Percentiles rank a stretch among this genome's conserved stretches.
phyloP scores from a whole-genome alignment of 1,140 invertebrate species.

The Hermetia illucens region DNA sequence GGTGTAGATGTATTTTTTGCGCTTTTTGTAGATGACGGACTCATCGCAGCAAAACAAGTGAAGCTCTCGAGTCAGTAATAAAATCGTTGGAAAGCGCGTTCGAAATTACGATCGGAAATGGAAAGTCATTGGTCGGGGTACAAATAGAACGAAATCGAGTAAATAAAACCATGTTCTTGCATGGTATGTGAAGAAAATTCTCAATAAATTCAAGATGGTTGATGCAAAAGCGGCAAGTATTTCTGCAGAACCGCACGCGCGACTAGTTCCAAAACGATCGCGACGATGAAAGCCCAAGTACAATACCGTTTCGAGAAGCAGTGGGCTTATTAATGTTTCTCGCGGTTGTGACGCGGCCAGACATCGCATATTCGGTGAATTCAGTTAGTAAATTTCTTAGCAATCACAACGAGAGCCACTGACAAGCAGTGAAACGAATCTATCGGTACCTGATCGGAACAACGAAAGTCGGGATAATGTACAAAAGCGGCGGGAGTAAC shows the following conservation, averaged over 20 bases:
- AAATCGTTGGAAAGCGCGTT: too few species aligned
- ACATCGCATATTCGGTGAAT: slow-evolving; percentile 22
- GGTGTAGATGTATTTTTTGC: too few species aligned
- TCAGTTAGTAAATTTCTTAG: slow-evolving; percentile 25
- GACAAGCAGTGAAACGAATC: slow-evolving; percentile 23
- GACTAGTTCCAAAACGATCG: neutral
- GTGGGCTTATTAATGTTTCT: slow-evolving; percentile 30
- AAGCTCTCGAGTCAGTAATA: too few species aligned
- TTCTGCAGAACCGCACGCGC: slow-evolving; percentile 10
- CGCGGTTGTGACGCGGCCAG: slow-evolving; percentile 25
- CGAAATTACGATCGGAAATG: too few species aligned
- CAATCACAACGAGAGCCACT: slow-evolving; percentile 21
- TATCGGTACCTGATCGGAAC: slow-evolving; percentile 31
- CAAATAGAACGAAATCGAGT: too few species aligned
- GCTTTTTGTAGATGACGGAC: too few species aligned
- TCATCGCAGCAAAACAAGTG: too few species aligned
- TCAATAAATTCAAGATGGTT: slow-evolving; percentile 19
- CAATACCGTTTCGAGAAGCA: slow-evolving; percentile 22
- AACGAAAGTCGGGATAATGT: slow-evolving; percentile 12
- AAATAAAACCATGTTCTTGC: too few species aligned
- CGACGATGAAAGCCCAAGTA: slow-evolving; percentile 6
- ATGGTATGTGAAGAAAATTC: slow-evolving; percentile 24
- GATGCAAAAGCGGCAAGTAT: slow-evolving; percentile 13
- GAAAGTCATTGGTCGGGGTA: too few species aligned
- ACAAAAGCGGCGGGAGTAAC: too few species aligned